Evolutionary conservation across 2,797 vertebrate species (phyloP).

Genomic region (Xenopus petersii): DNA sequence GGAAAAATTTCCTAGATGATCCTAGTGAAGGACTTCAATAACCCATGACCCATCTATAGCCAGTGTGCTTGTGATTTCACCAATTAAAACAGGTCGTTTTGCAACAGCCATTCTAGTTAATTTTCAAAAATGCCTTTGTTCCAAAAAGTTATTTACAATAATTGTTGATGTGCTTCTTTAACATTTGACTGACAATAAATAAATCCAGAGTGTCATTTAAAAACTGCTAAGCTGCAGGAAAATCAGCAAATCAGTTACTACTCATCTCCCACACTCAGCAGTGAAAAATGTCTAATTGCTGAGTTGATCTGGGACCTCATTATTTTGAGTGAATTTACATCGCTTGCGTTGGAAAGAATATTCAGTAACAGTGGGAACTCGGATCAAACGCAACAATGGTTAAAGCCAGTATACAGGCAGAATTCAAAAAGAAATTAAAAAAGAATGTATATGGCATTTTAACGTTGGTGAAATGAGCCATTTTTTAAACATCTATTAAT

Average conservation of each 20-base stretch:
- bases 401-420: neutral
- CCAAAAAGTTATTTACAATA: neutral
- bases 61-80: no score
- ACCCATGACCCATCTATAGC: no score
- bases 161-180: slow-evolving; percentile 39
- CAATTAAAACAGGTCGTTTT: no score
- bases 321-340: slow-evolving; percentile 56
- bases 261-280: slow-evolving; percentile 54
- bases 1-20: no score
- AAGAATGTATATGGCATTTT: neutral
- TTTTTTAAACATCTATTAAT: slow-evolving; percentile 1
- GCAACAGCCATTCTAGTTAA: no score
- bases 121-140: neutral
- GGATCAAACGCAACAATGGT: slow-evolving; percentile 31
- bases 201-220: slow-evolving; percentile 63
- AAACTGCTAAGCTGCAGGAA: slow-evolving; percentile 63
- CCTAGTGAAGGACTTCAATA: neutral
- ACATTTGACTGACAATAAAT: slow-evolving; percentile 65
- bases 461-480: neutral
- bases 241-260: slow-evolving; percentile 57
- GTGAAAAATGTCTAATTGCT: slow-evolving; percentile 61
- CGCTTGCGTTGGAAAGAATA: slow-evolving; percentile 51
- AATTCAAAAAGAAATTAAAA: neutral
- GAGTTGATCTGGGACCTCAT: slow-evolving; percentile 56
- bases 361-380: slow-evolving; percentile 31